Base-by-base conservation (phyloP, 2,888 invertebrate species). In the Spilosoma lubricipeda region DNA sequence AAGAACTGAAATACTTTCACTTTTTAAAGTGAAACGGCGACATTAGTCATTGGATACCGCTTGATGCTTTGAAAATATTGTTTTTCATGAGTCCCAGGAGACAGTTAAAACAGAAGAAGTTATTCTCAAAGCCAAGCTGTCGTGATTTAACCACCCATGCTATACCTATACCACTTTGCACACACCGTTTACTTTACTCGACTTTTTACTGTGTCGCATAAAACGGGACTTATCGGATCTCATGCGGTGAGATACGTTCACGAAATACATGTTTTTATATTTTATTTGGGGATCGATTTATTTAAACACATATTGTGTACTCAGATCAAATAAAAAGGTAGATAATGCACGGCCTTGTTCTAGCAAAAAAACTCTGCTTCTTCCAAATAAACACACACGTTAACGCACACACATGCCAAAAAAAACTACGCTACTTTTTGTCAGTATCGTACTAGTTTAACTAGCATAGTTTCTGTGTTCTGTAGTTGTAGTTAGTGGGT, bases 11-110 rank as follows among this genome's bases (percentile, higher is more conserved):
- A 39, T 30, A 70, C 42, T 66, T 73, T 52, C 39, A 48, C 33
- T 42, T 48, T 48, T 70, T 59, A 69, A 80, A 33, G 68, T 75
- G 87, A 74, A n/a, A 74, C 80, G 66, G 78, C 59, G 36, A 74
- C 72, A 75, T 87, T 89, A 89, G 86, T 89, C 88, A 88, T 86
- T 88, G 85, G 81, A 85, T 88, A 89, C 86, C 87, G 83, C 84
- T 83, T 85, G 86, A 84, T 85, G 87, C 83, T 89, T 86, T 81
- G 71, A 78, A 78, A 85, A 82, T 88, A 89, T 91, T 91, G 90
- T 92, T 92, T 93, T 91, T 93, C 90, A 90, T 80, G 74, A 84
- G 84, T 90, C 91, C 89, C 90, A 81, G 88, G 92, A 91, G 92
- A 90, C 89, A 87, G 85, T 88, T 89, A 86, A 87, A 84, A 45